Conservation (phyloP, 2,113 vertebrate genomes). For the Psittacula cyanocephala region DNA sequence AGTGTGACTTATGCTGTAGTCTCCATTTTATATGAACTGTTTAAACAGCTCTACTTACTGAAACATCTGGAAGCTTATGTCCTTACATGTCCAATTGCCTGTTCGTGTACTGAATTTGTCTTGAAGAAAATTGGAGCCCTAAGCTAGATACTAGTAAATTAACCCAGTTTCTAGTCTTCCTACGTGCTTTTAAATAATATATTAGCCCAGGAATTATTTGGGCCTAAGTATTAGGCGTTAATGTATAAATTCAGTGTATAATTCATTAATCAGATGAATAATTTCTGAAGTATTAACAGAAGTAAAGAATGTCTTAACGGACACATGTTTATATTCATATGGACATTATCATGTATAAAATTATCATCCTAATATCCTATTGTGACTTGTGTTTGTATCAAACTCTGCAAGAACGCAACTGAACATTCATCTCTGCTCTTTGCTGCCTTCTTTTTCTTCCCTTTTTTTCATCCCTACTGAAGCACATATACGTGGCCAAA, state of each 20-base stretch:
- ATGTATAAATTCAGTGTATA: slow-evolving; percentile 56
- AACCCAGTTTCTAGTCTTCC: slow-evolving; percentile 58
- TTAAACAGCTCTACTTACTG: not conserved
- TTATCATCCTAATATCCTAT: slow-evolving; percentile 47
- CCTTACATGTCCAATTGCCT: not conserved
- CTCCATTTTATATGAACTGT: not conserved
- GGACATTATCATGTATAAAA: slow-evolving; percentile 59
- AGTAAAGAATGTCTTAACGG: slow-evolving; percentile 55
- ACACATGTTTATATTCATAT: slow-evolving; percentile 14
- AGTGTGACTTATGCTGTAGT: not conserved
- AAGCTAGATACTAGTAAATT: slow-evolving; percentile 43
- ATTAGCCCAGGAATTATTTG: slow-evolving; percentile 51
- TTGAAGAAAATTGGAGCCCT: slow-evolving; percentile 7
- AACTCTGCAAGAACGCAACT: slow-evolving; percentile 17
- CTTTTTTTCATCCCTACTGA: not conserved
- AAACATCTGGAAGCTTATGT: not conserved
- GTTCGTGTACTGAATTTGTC: not conserved
- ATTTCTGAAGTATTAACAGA: slow-evolving; percentile 42
- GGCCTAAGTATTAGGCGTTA: slow-evolving; percentile 12
- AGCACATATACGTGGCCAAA: not conserved
- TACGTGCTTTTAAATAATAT: slow-evolving; percentile 43
- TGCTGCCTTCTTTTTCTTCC: not conserved
- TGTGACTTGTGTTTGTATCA: slow-evolving; percentile 44
- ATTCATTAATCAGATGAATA: slow-evolving; percentile 65
- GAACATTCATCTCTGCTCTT: not conserved